Evolutionary conservation across 2,113 vertebrate species (phyloP).

Genomic region (Varanus salvator): DNA sequence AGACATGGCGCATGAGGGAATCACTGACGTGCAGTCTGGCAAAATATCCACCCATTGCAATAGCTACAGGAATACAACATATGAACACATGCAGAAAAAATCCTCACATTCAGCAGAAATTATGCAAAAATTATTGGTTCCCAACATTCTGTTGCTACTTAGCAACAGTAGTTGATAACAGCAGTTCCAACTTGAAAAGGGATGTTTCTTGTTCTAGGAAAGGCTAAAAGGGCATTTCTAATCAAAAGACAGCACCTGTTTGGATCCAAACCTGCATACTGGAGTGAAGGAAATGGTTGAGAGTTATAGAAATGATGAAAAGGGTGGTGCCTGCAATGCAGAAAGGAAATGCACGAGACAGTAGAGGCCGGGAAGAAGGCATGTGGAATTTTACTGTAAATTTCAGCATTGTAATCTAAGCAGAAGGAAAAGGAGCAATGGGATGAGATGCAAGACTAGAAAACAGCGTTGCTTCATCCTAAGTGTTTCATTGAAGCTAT

Average conservation of each 20-base stretch:
- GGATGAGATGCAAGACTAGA: not conserved
- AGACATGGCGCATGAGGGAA: conserved; percentile 1
- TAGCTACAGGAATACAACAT: not conserved
- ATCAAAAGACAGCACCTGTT: not conserved
- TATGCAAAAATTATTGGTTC: conserved; percentile 1
- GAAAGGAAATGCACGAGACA: not conserved
- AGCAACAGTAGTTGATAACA: no score
- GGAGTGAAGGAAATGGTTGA: not conserved
- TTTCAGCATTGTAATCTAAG: not conserved
- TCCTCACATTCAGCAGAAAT: not conserved
- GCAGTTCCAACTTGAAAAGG: not conserved
- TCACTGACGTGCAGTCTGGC: not conserved
- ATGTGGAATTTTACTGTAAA: not conserved
- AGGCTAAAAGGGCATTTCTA: not conserved
- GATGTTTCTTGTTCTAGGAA: not conserved
- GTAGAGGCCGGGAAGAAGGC: not conserved
- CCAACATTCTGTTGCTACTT: not conserved
- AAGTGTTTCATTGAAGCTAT: not conserved
- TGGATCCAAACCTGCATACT: not conserved
- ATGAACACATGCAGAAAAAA: not conserved
- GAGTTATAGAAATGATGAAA: conserved; percentile 4
- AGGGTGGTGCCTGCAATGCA: not conserved
- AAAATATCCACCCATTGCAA: conserved; percentile 7
- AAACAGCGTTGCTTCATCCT: not conserved
- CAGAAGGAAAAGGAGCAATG: not conserved